A percentile compares a stretch with the other conserved stretches of the same genome.
Conservation (phyloP, 1,140 invertebrate species). For the Ladona fulva region DNA sequence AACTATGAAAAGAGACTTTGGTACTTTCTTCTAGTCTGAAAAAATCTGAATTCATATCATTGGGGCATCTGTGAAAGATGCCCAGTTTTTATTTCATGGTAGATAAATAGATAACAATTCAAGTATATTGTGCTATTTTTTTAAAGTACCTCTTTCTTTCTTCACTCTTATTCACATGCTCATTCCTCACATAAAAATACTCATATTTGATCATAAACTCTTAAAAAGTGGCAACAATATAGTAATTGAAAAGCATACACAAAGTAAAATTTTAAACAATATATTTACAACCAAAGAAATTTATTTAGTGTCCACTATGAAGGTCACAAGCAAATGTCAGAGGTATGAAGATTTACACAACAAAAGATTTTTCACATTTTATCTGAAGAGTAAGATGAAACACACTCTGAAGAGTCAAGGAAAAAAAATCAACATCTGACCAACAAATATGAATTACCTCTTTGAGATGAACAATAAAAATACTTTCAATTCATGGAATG, state of each 20-base stretch:
- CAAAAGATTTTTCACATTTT: neutral
- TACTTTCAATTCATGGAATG: conserved; percentile 10
- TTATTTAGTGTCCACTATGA: neutral
- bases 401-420: neutral
- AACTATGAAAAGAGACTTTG: neutral
- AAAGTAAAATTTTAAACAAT: conserved; percentile 11
- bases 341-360: neutral
- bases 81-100: neutral
- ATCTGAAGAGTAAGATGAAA: neutral
- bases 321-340: conserved; percentile 4
- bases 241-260: neutral
- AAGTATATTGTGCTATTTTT: neutral
- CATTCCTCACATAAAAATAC: conserved; percentile 1
- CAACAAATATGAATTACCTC: neutral
- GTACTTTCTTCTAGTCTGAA: neutral
- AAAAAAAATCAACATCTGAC: neutral
- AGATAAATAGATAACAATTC: conserved; percentile 8
- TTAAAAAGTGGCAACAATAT: neutral
- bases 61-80: neutral
- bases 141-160: neutral
- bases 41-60: neutral
- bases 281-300: conserved; percentile 3
- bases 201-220: neutral
- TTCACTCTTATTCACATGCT: neutral
- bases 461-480: conserved; percentile 3